phyloP scores from a whole-genome alignment of 2,888 invertebrate species.

The Podabrus alpinus region DNA sequence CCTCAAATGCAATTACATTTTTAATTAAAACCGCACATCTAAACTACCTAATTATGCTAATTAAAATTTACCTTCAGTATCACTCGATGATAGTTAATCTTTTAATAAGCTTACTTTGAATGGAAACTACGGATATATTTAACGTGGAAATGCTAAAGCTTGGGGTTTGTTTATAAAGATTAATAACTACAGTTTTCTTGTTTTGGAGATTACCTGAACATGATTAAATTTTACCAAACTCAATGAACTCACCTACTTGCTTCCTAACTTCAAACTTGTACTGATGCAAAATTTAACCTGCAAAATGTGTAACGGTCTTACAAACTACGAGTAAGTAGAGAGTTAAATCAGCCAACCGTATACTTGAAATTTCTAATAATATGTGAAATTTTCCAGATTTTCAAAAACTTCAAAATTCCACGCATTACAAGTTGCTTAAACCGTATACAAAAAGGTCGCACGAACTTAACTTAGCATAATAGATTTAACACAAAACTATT shows the following conservation, averaged over 20 bases:
- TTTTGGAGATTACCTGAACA: background rate
- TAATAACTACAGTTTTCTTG: background rate
- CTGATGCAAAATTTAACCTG: too few species aligned
- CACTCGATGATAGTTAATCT: background rate
- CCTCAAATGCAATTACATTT: background rate
- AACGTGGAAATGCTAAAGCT: background rate
- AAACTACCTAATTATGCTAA: background rate
- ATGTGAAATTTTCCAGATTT: background rate
- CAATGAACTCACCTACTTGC: background rate
- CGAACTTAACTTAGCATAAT: background rate
- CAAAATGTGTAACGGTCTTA: too few species aligned
- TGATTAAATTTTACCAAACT: background rate
- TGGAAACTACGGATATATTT: background rate
- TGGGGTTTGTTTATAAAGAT: background rate
- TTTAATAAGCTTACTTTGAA: background rate
- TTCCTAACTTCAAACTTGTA: too few species aligned
- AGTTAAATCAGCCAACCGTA: too few species aligned
- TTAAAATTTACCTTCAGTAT: background rate
- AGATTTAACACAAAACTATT: background rate
- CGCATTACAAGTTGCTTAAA: too few species aligned
- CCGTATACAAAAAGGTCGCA: too few species aligned
- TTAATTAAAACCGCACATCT: background rate
- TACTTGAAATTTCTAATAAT: too few species aligned
- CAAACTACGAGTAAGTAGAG: too few species aligned
- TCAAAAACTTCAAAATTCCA: background rate